These are phyloP conservation scores for Phaethon lepturus DNA, from an alignment of 2,113 vertebrate species.

Conservation along the genomic window DNA sequence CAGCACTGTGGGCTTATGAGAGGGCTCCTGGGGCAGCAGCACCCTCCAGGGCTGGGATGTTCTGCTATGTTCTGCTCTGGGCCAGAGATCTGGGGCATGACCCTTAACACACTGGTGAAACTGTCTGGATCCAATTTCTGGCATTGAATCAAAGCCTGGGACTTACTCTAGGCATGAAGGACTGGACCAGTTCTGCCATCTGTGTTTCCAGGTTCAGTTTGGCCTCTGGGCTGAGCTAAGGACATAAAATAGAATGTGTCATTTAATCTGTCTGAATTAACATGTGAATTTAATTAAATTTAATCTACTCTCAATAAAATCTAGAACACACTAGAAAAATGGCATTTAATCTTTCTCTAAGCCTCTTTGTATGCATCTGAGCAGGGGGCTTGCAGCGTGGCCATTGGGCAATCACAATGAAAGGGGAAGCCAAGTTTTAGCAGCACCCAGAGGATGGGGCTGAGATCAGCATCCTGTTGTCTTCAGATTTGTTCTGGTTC, in stretches of 20 bases:
- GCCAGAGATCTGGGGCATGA: background rate
- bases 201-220: background rate
- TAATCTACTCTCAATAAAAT: background rate
- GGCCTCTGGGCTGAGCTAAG: background rate
- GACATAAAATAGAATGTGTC: background rate
- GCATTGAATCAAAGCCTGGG: background rate
- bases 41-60: background rate
- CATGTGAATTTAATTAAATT: background rate
- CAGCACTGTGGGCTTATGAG: rapidly evolving
- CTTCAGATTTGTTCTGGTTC: background rate
- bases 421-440: background rate
- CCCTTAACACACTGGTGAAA: background rate
- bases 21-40: background rate
- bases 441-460: background rate
- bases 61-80: background rate
- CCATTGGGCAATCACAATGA: background rate
- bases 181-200: background rate
- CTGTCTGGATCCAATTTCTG: background rate
- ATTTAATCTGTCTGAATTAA: background rate
- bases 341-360: background rate
- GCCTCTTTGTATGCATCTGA: background rate
- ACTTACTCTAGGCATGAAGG: background rate
- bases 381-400: background rate
- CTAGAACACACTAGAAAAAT: background rate
- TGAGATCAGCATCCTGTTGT: background rate